Evolutionary conservation across 2,888 invertebrate genomes (phyloP).

Genomic region (Cataglyphis altisquamis): DNA sequence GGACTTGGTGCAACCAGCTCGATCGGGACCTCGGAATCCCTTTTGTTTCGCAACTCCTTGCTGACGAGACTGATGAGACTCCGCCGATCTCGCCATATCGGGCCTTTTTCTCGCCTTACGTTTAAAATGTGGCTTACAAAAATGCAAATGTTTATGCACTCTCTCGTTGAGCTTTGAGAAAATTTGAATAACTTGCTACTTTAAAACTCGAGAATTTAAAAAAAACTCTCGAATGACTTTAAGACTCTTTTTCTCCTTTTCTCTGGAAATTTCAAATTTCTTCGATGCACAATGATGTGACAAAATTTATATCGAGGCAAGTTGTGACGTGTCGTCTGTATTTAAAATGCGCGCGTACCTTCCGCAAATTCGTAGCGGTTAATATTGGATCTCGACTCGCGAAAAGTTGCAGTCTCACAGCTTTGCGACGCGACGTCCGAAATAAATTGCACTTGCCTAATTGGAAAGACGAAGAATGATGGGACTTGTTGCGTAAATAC

Average conservation of each 20-base stretch:
- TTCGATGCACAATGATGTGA: not conserved
- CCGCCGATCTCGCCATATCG: not conserved
- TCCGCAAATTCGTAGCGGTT: not conserved
- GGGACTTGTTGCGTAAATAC: conserved; percentile 47
- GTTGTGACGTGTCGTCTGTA: not conserved
- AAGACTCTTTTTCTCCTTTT: not conserved
- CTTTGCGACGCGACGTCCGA: not conserved
- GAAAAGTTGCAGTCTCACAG: not conserved
- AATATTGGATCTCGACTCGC: not conserved
- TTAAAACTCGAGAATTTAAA: not conserved
- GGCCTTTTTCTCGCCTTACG: not conserved
- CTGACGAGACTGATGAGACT: not conserved
- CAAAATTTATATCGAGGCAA: not conserved
- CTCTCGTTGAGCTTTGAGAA: not conserved
- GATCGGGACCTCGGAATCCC: not conserved
- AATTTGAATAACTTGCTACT: conserved; percentile 3
- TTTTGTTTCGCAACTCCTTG: conserved; percentile 41
- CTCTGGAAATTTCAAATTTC: not conserved
- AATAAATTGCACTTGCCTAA: conserved; percentile 36
- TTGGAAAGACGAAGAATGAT: conserved; percentile 47
- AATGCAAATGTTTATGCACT: not conserved
- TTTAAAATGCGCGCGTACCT: not conserved
- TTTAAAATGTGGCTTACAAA: not conserved
- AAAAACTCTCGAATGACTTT: no score
- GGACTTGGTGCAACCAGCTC: conserved; percentile 2